phyloP scores from a whole-genome alignment of 2,113 vertebrate genomes.

The Petrocephalus microphthalmus region DNA sequence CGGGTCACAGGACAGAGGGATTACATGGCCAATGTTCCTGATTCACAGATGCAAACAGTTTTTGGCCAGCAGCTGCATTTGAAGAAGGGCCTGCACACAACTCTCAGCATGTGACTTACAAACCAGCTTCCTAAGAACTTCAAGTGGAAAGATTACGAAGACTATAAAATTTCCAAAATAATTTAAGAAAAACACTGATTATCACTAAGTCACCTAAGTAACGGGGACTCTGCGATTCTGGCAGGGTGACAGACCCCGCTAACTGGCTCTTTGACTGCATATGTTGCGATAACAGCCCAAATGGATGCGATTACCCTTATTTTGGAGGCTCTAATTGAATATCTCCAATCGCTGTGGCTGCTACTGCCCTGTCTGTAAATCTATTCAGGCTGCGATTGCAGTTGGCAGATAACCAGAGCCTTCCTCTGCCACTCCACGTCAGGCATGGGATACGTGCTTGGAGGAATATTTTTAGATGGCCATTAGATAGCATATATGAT shows the following conservation, averaged over 20 bases:
- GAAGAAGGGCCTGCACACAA: background rate
- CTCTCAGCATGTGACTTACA: background rate
- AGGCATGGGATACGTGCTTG: conserved; percentile 8
- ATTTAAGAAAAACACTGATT: background rate
- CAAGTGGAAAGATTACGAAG: background rate
- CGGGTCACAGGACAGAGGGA: background rate
- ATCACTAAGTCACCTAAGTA: background rate
- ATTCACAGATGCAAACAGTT: background rate
- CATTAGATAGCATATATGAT: background rate
- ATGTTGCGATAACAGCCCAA: conserved; percentile 1
- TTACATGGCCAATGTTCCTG: background rate
- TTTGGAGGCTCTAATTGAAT: conserved; percentile 27
- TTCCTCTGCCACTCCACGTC: background rate
- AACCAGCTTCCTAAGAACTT: background rate
- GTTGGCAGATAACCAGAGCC: background rate
- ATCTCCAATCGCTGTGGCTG: conserved; percentile 21
- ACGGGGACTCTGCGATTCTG: background rate
- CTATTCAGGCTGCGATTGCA: conserved; percentile 15
- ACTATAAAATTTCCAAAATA: background rate
- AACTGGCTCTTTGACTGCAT: conserved; percentile 20
- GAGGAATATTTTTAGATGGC: background rate
- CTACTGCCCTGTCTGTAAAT: conserved; percentile 5
- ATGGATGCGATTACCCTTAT: conserved; percentile 23
- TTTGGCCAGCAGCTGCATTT: background rate
- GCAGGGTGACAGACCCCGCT: conserved; percentile 1